Conservation (phyloP, 2,888 invertebrate species). For the Pollenia labialis region DNA sequence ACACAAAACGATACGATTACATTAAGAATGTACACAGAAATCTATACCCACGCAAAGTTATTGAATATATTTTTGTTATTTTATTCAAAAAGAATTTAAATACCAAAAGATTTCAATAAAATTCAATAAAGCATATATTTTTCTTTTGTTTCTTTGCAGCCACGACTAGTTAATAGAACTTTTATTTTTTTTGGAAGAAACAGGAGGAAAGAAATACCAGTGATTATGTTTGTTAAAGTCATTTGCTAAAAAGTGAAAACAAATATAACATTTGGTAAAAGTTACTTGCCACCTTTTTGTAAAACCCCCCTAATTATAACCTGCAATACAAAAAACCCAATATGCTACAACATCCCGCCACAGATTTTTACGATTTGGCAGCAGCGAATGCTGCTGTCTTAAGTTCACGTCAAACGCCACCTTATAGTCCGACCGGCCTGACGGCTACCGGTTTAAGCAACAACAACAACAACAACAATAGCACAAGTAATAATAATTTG, state of each 20-base stretch:
- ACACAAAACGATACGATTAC: constrained; percentile 64
- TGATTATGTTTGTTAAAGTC: constrained; percentile 52
- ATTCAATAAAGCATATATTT: neutral
- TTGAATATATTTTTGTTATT: constrained; percentile 19
- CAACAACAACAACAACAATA: constrained; percentile 80
- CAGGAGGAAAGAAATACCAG: neutral
- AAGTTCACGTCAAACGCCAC: constrained; percentile 83
- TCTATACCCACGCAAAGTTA: constrained; percentile 70
- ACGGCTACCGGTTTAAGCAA: constrained; percentile 78
- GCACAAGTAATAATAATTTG: constrained; percentile 79
- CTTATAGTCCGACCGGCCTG: constrained; percentile 83
- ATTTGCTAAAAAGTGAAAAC: constrained; percentile 32
- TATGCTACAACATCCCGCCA: constrained; percentile 84
- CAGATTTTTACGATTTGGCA: constrained; percentile 84
- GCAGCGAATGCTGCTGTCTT: constrained; percentile 83
- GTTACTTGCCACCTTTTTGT: neutral
- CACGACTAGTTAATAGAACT: constrained; percentile 9
- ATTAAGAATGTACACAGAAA: constrained; percentile 56
- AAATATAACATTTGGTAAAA: constrained; percentile 21
- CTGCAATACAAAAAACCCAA: constrained; percentile 57
- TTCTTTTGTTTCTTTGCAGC: constrained; percentile 53
- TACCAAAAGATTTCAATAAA: constrained; percentile 25
- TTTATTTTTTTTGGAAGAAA: neutral
- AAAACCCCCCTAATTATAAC: neutral
- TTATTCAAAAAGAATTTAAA: constrained; percentile 27